Evolutionary conservation across 2,888 invertebrate species (phyloP).

Genomic region (Nemapogon koenigi): DNA sequence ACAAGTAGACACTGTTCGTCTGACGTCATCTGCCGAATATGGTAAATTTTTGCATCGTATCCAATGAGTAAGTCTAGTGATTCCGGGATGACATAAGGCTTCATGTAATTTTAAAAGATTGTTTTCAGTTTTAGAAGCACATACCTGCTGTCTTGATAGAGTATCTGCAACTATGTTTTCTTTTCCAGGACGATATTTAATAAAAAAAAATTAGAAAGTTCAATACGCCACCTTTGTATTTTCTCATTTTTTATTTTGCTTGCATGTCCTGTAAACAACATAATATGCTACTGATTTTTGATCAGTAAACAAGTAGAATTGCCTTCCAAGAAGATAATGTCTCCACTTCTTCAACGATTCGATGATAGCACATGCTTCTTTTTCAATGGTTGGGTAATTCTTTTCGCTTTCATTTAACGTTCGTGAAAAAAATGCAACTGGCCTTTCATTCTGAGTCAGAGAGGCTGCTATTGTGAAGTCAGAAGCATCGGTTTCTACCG

Average conservation of each 20-base stretch:
- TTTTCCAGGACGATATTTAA: slow-evolving; percentile 3
- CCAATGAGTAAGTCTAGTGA: too few relatives aligned
- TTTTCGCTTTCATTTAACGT: background rate
- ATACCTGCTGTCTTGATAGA: background rate
- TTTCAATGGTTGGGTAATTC: too few relatives aligned
- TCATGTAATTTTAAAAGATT: background rate
- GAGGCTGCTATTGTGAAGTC: background rate
- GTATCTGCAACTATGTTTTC: slow-evolving; percentile 7
- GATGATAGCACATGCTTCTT: background rate
- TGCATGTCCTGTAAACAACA: background rate
- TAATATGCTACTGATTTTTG: background rate
- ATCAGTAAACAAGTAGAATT: background rate
- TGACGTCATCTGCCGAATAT: too few relatives aligned
- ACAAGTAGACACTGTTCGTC: too few relatives aligned
- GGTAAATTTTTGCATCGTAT: too few relatives aligned
- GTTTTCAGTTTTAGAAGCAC: too few relatives aligned
- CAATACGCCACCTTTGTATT: background rate
- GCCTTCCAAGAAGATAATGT: background rate
- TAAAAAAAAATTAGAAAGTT: background rate
- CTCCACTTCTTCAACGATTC: background rate
- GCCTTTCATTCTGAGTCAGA: background rate
- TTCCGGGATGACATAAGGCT: too few relatives aligned
- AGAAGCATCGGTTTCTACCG: too few relatives aligned
- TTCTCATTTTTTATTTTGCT: background rate
- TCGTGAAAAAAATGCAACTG: background rate